phyloP scores from a whole-genome alignment of 2,113 vertebrate species.

The Clarias batrachus region DNA sequence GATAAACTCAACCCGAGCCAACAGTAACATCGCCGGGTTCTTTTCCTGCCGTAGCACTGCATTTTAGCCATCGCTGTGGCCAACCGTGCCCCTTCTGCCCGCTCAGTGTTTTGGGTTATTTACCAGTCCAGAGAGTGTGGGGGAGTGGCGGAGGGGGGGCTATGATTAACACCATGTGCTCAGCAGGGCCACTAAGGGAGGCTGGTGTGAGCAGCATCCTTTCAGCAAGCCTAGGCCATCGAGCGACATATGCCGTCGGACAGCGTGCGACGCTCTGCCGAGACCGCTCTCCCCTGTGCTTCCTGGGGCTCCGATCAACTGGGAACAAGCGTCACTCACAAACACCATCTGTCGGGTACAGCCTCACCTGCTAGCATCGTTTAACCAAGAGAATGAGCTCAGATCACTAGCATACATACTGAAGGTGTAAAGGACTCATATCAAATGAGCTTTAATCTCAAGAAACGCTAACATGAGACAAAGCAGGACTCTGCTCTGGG shows the following conservation, averaged over 20 bases:
- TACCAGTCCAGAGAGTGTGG: slow-evolving; percentile 61
- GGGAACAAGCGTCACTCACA: slow-evolving; percentile 78
- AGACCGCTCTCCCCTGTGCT: slow-evolving; percentile 70
- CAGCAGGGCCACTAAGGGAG: slow-evolving; percentile 65
- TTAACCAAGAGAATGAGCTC: slow-evolving; percentile 63
- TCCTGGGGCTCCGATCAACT: slow-evolving; percentile 78
- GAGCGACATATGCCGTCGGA: slow-evolving; percentile 79
- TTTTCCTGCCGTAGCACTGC: slow-evolving; percentile 17
- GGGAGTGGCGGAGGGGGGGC: slow-evolving; percentile 66
- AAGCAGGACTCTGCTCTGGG: slow-evolving; percentile 59
- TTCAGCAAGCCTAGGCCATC: slow-evolving; percentile 80
- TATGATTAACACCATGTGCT: slow-evolving; percentile 66
- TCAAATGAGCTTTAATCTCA: slow-evolving; percentile 7
- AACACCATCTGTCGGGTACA: slow-evolving; percentile 86
- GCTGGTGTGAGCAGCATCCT: slow-evolving; percentile 68
- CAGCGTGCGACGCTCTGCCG: slow-evolving; percentile 71
- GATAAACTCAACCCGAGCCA: slow-evolving; percentile 21
- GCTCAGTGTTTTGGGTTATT: slow-evolving; percentile 55
- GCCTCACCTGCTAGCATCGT: slow-evolving; percentile 66
- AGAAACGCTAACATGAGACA: slow-evolving; percentile 57
- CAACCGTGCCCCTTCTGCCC: slow-evolving; percentile 35
- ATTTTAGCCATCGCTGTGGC: slow-evolving; percentile 30
- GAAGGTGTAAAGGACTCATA: neutral
- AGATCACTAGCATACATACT: neutral
- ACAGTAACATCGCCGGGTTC: neutral